These are phyloP conservation scores for Eurytoma adleriae DNA, from an alignment of 2,888 invertebrate species.

Conservation along the genomic window DNA sequence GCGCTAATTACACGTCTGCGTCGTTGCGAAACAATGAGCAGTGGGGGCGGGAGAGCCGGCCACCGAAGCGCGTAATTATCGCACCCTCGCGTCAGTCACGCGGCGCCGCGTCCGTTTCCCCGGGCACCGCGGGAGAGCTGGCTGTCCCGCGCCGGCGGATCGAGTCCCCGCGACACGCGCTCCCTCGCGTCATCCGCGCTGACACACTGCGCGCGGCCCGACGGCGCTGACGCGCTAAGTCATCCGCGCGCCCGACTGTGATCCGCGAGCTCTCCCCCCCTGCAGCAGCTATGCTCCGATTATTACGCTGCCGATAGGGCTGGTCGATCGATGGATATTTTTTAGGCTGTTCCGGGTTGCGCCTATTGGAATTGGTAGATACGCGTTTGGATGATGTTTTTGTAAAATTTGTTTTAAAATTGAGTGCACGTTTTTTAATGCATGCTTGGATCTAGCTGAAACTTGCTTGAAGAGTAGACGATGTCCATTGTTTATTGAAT, in stretches of 20 bases:
- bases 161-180: constrained; percentile 2
- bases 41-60: neutral
- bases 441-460: too few relatives aligned
- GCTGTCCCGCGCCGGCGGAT: constrained; percentile 11
- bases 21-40: neutral
- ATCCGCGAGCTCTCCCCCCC: too few relatives aligned
- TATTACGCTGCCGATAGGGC: too few relatives aligned
- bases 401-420: too few relatives aligned
- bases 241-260: neutral
- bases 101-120: neutral
- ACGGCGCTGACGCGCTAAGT: constrained; percentile 26
- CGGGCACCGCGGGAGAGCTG: neutral
- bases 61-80: constrained; percentile 33
- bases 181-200: constrained; percentile 7
- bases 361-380: too few relatives aligned
- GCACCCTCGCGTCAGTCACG: constrained; percentile 7
- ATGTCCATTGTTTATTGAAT: too few relatives aligned
- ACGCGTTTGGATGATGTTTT: too few relatives aligned
- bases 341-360: too few relatives aligned
- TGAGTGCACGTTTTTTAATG: too few relatives aligned
- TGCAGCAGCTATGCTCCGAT: too few relatives aligned
- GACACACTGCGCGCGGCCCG: neutral
- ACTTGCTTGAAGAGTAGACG: too few relatives aligned
- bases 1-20: neutral
- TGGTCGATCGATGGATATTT: too few relatives aligned